These are phyloP conservation scores for Lochmaea capreae DNA, from an alignment of 2,888 invertebrate genomes.

Conservation along the genomic window DNA sequence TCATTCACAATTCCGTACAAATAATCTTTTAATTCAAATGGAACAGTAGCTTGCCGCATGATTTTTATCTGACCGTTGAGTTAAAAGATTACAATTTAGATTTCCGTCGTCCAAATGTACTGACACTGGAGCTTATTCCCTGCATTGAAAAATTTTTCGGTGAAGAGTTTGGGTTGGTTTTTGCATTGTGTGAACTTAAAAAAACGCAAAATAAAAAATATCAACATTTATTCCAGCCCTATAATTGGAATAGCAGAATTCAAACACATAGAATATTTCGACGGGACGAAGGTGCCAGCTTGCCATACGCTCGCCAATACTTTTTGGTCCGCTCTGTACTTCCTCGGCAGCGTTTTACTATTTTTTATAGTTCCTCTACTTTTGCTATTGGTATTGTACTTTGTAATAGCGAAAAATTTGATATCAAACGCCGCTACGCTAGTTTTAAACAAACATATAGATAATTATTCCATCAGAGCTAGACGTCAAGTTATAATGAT, in stretches of 20 bases:
- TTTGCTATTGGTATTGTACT: constrained; percentile 83
- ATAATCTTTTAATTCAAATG: too few relatives aligned
- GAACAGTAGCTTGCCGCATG: too few relatives aligned
- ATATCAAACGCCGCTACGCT: constrained; percentile 71
- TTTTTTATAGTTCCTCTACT: constrained; percentile 86
- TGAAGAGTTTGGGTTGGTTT: not conserved
- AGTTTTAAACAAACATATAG: constrained; percentile 78
- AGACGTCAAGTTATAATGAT: constrained; percentile 87
- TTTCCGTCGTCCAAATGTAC: not conserved
- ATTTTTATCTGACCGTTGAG: too few relatives aligned
- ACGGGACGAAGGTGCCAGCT: constrained; percentile 77
- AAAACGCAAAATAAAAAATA: constrained; percentile 35
- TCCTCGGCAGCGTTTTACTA: constrained; percentile 80
- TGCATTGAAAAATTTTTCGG: not conserved
- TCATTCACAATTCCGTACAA: too few relatives aligned
- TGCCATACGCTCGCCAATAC: constrained; percentile 85
- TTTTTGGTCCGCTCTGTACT: constrained; percentile 82
- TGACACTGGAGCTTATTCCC: not conserved
- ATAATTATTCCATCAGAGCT: constrained; percentile 78
- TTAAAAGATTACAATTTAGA: too few relatives aligned
- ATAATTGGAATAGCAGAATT: constrained; percentile 83
- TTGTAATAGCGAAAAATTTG: constrained; percentile 85
- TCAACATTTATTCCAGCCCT: constrained; percentile 76
- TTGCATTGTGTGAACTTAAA: constrained; percentile 11
- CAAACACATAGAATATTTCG: constrained; percentile 74